Evolutionary conservation across 1,140 invertebrate species (phyloP).

Genomic region (Macrostomum lignano): DNA sequence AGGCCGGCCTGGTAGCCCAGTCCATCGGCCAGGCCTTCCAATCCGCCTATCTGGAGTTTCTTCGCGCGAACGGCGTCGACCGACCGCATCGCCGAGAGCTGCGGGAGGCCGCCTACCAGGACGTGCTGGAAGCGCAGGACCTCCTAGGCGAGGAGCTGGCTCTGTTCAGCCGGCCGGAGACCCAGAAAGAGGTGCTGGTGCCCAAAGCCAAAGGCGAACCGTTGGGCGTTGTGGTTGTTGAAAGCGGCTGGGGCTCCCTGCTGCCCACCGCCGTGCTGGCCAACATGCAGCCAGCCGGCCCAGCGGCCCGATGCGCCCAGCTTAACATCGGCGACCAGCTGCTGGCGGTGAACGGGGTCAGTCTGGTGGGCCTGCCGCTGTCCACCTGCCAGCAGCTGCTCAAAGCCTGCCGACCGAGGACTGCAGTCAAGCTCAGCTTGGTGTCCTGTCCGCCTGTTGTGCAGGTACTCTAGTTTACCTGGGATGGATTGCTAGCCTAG

Average conservation of each 20-base stretch:
- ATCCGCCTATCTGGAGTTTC: constrained; percentile 97
- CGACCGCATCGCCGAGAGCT: constrained; percentile 79
- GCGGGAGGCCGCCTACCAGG: constrained; percentile 98
- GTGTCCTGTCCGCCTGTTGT: constrained; percentile 98
- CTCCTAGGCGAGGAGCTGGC: constrained; percentile 97
- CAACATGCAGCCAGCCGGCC: constrained; percentile 71
- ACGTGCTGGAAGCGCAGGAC: constrained; percentile 94
- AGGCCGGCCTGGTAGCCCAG: constrained; percentile 91
- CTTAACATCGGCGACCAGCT: constrained; percentile 98
- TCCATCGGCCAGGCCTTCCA: constrained; percentile 98
- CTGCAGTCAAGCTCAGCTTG: constrained; percentile 84
- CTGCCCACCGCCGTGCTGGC: constrained; percentile 92
- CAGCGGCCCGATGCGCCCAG: constrained; percentile 72
- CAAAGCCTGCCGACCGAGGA: constrained; percentile 65
- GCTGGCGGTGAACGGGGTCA: constrained; percentile 92
- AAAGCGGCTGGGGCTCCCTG: constrained; percentile 98
- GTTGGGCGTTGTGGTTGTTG: constrained; percentile 85
- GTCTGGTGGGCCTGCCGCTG: constrained; percentile 74
- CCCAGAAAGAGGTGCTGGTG: constrained; percentile 97
- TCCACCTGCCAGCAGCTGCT: constrained; percentile 94
- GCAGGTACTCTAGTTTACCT: no score
- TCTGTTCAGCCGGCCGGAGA: constrained; percentile 95
- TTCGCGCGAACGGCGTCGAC: constrained; percentile 96
- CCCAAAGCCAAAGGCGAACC: constrained; percentile 92
- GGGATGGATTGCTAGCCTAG: no score